Conservation (phyloP, 2,797 vertebrate species). For the Falco novaeseelandiae region DNA sequence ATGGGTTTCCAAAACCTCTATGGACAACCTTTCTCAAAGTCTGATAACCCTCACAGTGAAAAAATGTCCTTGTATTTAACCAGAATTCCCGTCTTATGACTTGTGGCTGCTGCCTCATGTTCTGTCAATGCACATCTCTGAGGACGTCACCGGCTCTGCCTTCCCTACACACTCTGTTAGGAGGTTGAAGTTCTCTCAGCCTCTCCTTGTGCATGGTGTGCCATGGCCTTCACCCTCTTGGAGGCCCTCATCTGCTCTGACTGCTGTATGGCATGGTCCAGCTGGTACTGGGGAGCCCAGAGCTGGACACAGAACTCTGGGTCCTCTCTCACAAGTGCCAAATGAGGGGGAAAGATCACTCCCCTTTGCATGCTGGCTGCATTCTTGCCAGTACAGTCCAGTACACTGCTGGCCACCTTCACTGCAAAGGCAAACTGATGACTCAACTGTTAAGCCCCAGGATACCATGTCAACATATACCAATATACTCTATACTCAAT, state of each 20-base stretch:
- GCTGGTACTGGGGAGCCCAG: not conserved
- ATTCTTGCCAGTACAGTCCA: not conserved
- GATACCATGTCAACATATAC: not conserved
- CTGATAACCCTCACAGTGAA: not conserved
- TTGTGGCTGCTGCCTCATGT: not conserved
- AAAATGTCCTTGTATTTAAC: not conserved
- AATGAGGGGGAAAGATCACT: not conserved
- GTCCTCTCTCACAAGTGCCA: not conserved
- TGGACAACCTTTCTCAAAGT: not conserved
- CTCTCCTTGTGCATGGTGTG: not conserved
- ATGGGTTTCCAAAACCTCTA: not conserved
- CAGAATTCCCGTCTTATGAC: not conserved
- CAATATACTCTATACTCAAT: not conserved
- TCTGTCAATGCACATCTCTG: not conserved
- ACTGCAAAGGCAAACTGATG: not conserved
- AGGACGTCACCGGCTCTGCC: not conserved
- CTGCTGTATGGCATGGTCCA: not conserved
- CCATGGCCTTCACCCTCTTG: not conserved
- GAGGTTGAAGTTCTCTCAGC: not conserved
- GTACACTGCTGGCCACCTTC: not conserved
- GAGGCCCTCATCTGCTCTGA: not conserved
- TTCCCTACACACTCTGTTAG: accelerated
- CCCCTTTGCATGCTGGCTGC: not conserved
- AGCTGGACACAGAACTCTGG: not conserved
- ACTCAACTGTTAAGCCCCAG: not conserved